Evolutionary conservation across 1,140 invertebrate genomes (phyloP).

Genomic region (Drosophila parabipectinata): DNA sequence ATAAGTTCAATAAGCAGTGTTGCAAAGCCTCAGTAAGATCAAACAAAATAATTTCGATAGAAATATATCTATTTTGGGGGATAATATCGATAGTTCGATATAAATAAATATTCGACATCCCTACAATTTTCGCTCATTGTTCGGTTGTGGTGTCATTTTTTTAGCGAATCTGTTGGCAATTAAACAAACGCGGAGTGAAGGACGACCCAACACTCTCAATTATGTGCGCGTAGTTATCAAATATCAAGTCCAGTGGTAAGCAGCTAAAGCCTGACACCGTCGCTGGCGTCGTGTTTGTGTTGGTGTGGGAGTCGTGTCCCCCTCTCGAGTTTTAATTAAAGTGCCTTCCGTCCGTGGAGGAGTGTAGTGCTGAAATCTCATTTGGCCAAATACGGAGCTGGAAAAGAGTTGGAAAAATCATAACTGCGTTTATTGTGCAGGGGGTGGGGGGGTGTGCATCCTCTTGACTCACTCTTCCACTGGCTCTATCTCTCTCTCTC

Average conservation of each 20-base stretch:
- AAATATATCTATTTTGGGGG: too few species aligned
- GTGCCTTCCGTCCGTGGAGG: constrained; percentile 28
- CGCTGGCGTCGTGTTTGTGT: neutral
- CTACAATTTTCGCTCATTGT: constrained; percentile 18
- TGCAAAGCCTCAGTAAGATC: too few species aligned
- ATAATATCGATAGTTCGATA: too few species aligned
- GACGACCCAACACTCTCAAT: neutral
- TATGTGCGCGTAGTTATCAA: neutral
- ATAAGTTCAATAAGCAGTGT: too few species aligned
- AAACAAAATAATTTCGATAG: too few species aligned
- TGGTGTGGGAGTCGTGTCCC: constrained; percentile 35
- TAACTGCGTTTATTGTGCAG: constrained; percentile 19
- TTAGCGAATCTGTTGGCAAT: constrained; percentile 15
- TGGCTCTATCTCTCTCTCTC: constrained; percentile 5
- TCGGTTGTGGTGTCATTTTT: constrained; percentile 35
- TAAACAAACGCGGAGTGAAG: constrained; percentile 29
- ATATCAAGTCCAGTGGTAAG: neutral
- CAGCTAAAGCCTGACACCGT: neutral
- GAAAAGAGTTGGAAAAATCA: constrained; percentile 1
- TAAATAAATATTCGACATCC: too few species aligned
- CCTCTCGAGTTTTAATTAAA: constrained; percentile 72
- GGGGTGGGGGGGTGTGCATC: constrained; percentile 18
- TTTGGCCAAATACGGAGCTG: constrained; percentile 12
- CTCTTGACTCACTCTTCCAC: constrained; percentile 6
- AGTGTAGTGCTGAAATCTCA: constrained; percentile 18